phyloP scores from a whole-genome alignment of 1,140 invertebrate genomes.

The Saccostrea cuccullata region DNA sequence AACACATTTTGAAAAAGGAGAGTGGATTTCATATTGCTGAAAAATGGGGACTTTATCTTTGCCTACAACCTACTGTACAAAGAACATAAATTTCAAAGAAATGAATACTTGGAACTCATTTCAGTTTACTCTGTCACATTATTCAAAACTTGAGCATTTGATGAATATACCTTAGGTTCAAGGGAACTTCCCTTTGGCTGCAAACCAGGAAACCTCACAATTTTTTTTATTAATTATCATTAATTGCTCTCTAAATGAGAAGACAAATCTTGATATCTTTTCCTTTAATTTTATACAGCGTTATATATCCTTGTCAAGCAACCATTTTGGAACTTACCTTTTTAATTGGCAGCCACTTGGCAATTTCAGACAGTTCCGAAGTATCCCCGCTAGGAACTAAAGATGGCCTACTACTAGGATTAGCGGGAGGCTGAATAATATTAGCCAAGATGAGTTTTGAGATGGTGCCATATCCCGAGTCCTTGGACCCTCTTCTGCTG shows the following conservation, averaged over 20 bases:
- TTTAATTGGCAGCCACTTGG: neutral
- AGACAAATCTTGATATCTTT: neutral
- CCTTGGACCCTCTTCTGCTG: neutral
- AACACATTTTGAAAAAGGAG: neutral
- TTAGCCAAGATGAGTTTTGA: constrained; percentile 5
- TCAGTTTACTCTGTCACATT: neutral
- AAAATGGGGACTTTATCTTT: too few relatives aligned
- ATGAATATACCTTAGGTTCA: neutral
- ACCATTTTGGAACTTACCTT: neutral
- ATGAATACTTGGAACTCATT: too few relatives aligned
- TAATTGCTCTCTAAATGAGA: neutral
- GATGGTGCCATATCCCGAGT: neutral
- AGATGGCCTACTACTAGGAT: neutral
- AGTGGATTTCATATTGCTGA: neutral
- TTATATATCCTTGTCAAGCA: neutral
- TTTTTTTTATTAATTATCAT: neutral
- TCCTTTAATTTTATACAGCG: neutral
- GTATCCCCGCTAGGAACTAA: neutral
- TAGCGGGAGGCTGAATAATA: neutral
- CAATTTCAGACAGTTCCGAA: neutral
- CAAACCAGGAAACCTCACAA: neutral
- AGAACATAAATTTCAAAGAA: too few relatives aligned
- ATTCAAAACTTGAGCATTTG: neutral
- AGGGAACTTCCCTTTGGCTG: neutral
- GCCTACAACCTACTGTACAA: too few relatives aligned